These are phyloP conservation scores for Lontra canadensis DNA, from an alignment of 2,113 vertebrate genomes.

Conservation along the genomic window DNA sequence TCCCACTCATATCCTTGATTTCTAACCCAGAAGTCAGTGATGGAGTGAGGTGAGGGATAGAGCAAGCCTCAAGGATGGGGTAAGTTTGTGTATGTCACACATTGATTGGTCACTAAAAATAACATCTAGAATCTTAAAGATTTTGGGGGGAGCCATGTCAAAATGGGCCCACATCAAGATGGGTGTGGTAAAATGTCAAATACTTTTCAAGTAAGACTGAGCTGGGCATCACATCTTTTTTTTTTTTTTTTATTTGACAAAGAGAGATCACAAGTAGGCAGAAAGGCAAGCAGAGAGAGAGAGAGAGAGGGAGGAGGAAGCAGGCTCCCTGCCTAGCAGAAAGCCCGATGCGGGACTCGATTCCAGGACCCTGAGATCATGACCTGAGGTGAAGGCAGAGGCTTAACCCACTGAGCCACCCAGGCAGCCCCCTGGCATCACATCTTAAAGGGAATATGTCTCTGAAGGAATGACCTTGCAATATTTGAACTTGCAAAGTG, in stretches of 20 bases:
- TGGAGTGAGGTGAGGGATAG: neutral
- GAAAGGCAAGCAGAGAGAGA: too few species aligned
- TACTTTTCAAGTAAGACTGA: neutral
- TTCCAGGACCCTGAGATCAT: too few species aligned
- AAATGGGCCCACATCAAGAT: neutral
- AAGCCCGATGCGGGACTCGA: too few species aligned
- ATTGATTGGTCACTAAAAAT: neutral
- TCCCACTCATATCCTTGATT: neutral
- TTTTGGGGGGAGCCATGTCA: neutral
- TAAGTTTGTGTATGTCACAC: neutral
- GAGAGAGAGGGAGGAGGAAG: too few species aligned
- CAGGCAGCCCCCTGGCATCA: neutral
- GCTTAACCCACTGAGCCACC: too few species aligned
- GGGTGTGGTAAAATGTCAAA: neutral
- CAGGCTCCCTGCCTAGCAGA: too few species aligned
- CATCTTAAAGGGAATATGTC: neutral
- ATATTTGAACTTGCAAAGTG: neutral
- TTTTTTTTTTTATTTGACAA: too few species aligned
- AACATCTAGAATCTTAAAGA: neutral
- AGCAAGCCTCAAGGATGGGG: neutral
- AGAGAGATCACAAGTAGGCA: too few species aligned
- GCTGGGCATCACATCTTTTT: neutral
- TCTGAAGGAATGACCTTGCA: neutral
- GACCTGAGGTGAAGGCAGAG: too few species aligned
- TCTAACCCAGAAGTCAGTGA: neutral